These are phyloP conservation scores for Podarcis muralis DNA, from an alignment of 2,113 vertebrate genomes.

Conservation along the genomic window DNA sequence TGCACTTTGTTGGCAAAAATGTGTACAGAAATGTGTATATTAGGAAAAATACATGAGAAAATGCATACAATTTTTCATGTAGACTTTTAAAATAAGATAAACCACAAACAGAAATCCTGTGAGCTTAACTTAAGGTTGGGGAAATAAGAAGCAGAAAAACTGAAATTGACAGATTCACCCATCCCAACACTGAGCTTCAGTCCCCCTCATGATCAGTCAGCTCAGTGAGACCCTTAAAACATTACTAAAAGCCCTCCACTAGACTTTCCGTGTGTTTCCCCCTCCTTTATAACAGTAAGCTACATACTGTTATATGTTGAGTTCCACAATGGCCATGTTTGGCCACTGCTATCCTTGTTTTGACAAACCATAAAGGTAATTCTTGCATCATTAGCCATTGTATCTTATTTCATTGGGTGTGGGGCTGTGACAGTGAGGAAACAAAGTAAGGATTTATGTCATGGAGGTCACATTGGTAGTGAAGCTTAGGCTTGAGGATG, in stretches of 20 bases:
- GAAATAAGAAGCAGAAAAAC: no score
- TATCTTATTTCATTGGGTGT: not conserved
- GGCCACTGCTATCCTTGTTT: not conserved
- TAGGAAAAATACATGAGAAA: no score
- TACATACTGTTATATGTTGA: not conserved
- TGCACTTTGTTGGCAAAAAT: no score
- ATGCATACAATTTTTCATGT: no score
- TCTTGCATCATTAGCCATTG: not conserved
- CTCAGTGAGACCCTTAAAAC: not conserved
- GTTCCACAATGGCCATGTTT: not conserved
- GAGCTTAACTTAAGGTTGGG: no score
- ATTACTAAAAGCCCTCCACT: not conserved
- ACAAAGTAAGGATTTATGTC: not conserved
- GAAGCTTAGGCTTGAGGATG: not conserved
- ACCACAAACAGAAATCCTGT: no score
- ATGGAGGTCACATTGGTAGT: not conserved
- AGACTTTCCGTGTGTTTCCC: not conserved
- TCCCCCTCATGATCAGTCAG: not conserved
- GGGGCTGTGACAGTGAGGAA: not conserved
- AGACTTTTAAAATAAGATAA: no score
- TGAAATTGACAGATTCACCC: no score
- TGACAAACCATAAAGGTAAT: not conserved
- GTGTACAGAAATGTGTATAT: no score
- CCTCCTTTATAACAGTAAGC: not conserved
- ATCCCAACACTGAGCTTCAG: no score